Evolutionary conservation across 2,797 vertebrate species (phyloP).

Genomic region (Sebastes hopkinsi): DNA sequence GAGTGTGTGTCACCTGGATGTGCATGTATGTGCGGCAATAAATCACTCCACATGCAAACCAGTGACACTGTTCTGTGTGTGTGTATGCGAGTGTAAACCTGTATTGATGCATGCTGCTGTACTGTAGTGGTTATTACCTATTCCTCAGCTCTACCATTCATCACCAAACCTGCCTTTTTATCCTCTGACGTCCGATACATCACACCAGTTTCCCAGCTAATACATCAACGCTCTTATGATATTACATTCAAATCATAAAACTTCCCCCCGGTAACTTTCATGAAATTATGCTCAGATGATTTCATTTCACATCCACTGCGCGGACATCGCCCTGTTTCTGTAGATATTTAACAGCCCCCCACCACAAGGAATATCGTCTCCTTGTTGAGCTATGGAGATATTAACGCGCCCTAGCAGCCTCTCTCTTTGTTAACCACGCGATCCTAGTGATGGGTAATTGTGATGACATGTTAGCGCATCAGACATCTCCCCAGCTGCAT

Average conservation of each 20-base stretch:
- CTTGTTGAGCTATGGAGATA: no score
- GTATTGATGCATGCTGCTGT: neutral
- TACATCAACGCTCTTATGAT: neutral
- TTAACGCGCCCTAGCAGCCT: no score
- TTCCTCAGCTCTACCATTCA: neutral
- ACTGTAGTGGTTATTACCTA: neutral
- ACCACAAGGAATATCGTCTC: no score
- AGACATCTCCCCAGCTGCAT: no score
- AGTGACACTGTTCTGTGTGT: neutral
- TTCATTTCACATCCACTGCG: no score
- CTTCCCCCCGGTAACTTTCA: no score
- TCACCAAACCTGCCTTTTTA: neutral
- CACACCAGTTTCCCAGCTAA: neutral
- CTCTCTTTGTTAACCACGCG: neutral
- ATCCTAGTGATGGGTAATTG: neutral
- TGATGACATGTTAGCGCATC: neutral
- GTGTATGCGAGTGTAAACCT: neutral
- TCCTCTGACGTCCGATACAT: no score
- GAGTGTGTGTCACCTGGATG: neutral
- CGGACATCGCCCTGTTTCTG: no score
- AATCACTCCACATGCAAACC: conserved; percentile 18
- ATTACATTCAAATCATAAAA: neutral
- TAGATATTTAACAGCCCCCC: no score
- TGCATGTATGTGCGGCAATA: conserved; percentile 5
- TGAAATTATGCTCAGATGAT: no score